Evolutionary conservation across 1,140 invertebrate species (phyloP).

Genomic region (Elysia chlorotica): DNA sequence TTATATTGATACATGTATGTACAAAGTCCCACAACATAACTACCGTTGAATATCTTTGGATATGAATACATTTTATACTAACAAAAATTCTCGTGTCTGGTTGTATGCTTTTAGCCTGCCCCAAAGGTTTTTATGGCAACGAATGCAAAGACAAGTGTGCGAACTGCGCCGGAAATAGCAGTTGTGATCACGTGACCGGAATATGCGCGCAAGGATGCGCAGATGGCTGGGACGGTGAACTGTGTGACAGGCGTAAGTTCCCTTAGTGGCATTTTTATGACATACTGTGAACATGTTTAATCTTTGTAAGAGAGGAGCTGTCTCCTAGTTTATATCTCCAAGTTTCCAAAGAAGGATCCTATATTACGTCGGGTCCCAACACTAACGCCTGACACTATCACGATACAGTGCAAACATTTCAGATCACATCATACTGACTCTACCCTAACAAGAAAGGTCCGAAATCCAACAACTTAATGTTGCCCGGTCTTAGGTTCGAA

Average conservation of each 20-base stretch:
- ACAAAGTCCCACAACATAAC: too few species aligned
- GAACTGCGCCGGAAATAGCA: conserved; percentile 30
- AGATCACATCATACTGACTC: not conserved
- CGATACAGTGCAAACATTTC: not conserved
- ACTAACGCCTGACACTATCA: not conserved
- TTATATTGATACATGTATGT: too few species aligned
- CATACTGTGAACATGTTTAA: too few species aligned
- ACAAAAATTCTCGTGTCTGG: too few species aligned
- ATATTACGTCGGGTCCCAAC: not conserved
- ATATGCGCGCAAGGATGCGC: conserved; percentile 29
- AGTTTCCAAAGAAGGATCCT: not conserved
- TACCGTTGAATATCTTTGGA: too few species aligned
- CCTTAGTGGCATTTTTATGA: not conserved
- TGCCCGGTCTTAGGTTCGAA: too few species aligned
- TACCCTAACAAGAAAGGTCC: too few species aligned
- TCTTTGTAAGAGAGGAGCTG: too few species aligned
- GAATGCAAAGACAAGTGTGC: conserved; percentile 36
- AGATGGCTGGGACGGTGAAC: conserved; percentile 33
- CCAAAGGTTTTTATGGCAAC: conserved; percentile 31
- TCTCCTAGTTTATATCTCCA: not conserved
- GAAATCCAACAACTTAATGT: too few species aligned
- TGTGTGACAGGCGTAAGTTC: conserved; percentile 37
- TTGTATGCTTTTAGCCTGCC: conserved; percentile 34
- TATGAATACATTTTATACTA: too few species aligned
- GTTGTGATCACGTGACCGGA: conserved; percentile 36